Evolutionary conservation across 1,140 invertebrate species (phyloP).

Genomic region (Paralvinella palmiformis): DNA sequence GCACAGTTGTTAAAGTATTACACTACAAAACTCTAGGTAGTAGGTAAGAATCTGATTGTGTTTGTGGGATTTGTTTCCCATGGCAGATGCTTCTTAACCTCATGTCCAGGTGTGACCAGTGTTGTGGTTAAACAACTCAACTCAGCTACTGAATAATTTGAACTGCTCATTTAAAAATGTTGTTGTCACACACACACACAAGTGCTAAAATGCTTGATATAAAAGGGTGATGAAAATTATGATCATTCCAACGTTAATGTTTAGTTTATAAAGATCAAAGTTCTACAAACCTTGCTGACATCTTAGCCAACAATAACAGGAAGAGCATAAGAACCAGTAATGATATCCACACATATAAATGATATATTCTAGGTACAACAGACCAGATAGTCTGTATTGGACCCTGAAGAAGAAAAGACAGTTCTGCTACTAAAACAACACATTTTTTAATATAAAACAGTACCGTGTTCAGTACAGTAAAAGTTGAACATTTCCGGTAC

Average conservation of each 20-base stretch:
- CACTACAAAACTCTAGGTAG: background rate
- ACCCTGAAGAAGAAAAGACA: constrained; percentile 35
- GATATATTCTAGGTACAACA: constrained; percentile 43
- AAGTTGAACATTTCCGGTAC: background rate
- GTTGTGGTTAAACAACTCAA: too few relatives aligned
- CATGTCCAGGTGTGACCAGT: background rate
- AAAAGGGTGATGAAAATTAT: too few relatives aligned
- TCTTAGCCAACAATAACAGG: constrained; percentile 48
- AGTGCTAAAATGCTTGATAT: too few relatives aligned
- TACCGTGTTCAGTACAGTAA: background rate
- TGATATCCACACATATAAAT: constrained; percentile 35
- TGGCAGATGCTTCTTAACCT: background rate
- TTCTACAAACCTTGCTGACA: constrained; percentile 47
- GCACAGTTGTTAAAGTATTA: background rate
- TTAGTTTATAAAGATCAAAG: too few relatives aligned
- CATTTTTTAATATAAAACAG: background rate
- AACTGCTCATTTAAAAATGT: too few relatives aligned
- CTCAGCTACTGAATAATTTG: too few relatives aligned
- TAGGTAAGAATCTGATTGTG: background rate
- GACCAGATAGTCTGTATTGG: constrained; percentile 45
- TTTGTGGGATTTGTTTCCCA: background rate
- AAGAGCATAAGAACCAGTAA: constrained; percentile 43
- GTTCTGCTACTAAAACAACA: background rate
- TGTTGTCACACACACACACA: too few relatives aligned
- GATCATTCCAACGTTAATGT: too few relatives aligned